Conservation (phyloP, 1,140 invertebrate genomes). For the Cotesia typhae region DNA sequence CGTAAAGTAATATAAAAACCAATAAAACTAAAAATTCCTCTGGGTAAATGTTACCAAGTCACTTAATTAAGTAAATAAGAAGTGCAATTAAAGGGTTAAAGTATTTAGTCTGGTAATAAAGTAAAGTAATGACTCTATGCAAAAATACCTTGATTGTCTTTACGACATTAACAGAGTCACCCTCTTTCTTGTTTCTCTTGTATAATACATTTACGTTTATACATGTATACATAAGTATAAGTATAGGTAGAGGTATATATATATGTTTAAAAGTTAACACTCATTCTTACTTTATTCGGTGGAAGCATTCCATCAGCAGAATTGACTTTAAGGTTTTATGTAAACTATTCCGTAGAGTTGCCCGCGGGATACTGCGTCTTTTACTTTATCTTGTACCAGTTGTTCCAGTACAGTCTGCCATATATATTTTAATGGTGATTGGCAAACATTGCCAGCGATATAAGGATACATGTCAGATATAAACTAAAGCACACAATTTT, state of each 20-base stretch:
- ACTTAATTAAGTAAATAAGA: conserved; percentile 44
- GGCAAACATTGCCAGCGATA: conserved; percentile 39
- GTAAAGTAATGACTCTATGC: conserved; percentile 39
- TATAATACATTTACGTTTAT: too few relatives aligned
- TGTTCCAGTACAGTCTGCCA: neutral
- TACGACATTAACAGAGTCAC: conserved; percentile 39
- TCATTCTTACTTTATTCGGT: conserved; percentile 10
- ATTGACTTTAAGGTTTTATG: conserved; percentile 45
- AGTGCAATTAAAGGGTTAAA: conserved; percentile 38
- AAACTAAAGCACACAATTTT: conserved; percentile 32
- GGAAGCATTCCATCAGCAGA: conserved; percentile 39
- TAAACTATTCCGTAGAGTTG: conserved; percentile 36
- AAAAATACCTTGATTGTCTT: conserved; percentile 43
- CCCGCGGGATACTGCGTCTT: conserved; percentile 3
- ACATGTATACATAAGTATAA: too few relatives aligned
- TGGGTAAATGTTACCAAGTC: conserved; percentile 32
- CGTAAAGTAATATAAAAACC: neutral
- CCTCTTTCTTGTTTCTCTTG: conserved; percentile 28
- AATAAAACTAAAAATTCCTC: neutral
- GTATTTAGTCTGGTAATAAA: conserved; percentile 41
- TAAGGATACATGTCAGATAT: conserved; percentile 38
- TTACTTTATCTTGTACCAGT: too few relatives aligned
- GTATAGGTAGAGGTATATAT: too few relatives aligned
- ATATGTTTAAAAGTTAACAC: conserved; percentile 12
- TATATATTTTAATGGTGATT: conserved; percentile 44